Percentiles rank a stretch among this genome's conserved stretches.
Evolutionary conservation across 2,797 vertebrate species (phyloP).

Genomic region (Spinus olivaceus): DNA sequence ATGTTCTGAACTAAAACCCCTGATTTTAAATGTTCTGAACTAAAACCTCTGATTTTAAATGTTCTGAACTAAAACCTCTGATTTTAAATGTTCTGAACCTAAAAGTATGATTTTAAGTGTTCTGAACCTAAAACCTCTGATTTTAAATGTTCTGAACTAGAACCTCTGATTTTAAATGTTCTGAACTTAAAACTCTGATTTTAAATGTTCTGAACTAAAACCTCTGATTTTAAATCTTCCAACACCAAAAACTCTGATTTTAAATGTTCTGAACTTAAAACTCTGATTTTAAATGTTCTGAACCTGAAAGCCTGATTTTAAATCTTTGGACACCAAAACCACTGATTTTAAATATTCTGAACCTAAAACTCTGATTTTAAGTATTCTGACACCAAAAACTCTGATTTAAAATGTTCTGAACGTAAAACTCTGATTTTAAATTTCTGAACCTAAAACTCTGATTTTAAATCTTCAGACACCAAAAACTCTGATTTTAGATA

Average conservation of each 20-base stretch:
- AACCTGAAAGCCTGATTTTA: too few species aligned
- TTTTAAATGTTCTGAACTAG: too few species aligned
- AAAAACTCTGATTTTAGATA: too few species aligned
- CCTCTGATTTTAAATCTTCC: too few species aligned
- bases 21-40: neutral
- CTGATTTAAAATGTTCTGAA: fast-evolving
- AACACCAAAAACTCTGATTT: neutral
- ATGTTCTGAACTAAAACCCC: too few species aligned
- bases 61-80: fast-evolving
- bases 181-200: too few species aligned
- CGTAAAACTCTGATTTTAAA: too few species aligned
- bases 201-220: too few species aligned
- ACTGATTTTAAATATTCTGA: neutral
- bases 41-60: neutral
- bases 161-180: too few species aligned
- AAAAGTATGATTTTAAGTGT: neutral
- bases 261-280: neutral
- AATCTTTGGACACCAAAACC: too few species aligned
- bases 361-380: neutral
- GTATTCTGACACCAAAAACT: neutral
- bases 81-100: neutral
- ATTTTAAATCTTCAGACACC: neutral
- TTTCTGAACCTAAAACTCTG: too few species aligned
- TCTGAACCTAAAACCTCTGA: fast-evolving
- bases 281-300: too few species aligned